phyloP scores from a whole-genome alignment of 2,797 vertebrate species.

The Danionella dracula region DNA sequence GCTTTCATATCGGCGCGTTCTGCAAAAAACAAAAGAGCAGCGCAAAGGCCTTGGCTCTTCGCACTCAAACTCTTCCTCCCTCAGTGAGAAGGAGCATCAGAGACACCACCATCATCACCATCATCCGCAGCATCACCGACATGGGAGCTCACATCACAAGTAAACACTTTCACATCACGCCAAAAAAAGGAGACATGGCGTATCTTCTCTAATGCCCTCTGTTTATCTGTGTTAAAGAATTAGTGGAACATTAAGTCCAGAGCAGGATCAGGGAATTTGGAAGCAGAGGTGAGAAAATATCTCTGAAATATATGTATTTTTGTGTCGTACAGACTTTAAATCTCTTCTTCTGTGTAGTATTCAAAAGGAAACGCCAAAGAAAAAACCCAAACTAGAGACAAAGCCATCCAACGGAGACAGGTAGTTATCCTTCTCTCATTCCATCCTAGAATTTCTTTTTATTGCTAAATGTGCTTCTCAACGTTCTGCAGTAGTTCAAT shows the following conservation, averaged over 20 bases:
- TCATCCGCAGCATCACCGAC: conserved; percentile 80
- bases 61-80: conserved; percentile 89
- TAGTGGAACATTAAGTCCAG: conserved; percentile 89
- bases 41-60: conserved; percentile 91
- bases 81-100: conserved; percentile 95
- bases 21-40: conserved; percentile 98
- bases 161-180: conserved; percentile 37
- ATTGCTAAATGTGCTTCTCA: neutral
- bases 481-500: conserved; percentile 84
- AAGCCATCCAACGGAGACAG: conserved; percentile 99
- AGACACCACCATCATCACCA: conserved; percentile 87
- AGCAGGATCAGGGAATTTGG: conserved; percentile 97
- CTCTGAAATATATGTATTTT: neutral
- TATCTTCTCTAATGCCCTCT: neutral
- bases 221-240: conserved; percentile 71
- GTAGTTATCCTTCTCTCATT: conserved; percentile 49
- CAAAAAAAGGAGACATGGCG: neutral
- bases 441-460: neutral
- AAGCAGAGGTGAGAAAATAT: conserved; percentile 85
- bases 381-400: conserved; percentile 98
- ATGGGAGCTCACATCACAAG: conserved; percentile 90
- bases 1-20: conserved; percentile 93
- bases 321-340: neutral
- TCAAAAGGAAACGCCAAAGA: conserved; percentile 99
- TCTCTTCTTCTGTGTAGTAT: conserved; percentile 54